Base-by-base conservation (phyloP, 2,113 vertebrate species). In the Tachuris rubrigastra region DNA sequence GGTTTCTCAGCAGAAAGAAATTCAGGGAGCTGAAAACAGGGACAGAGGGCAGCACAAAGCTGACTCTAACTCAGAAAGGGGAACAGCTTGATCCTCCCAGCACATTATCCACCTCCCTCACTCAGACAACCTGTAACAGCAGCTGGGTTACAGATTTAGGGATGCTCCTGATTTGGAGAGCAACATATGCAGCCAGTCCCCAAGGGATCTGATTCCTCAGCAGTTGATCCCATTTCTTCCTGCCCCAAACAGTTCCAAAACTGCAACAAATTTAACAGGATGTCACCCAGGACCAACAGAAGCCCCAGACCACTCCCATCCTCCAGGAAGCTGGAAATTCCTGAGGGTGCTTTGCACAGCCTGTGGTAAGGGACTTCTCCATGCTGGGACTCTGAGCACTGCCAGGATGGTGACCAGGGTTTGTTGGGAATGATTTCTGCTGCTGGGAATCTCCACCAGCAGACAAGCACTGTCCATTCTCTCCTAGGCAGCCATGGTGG, bases 351-450 rank as follows among this genome's bases (percentile, higher is more conserved):
- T 71, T 41, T 10, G n/a, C 39, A 33, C 7, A 35, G 30, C 2
- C 0, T 23, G 21, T 20, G 42, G 8, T 11, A 46, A 47, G 50
- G 25, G 22, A 33, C 8, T 46, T 17, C 46, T 62, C 37, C 0
- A 5, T 47, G 49, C 18, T 59, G 49, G 42, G 37, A 39, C 42
- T 65, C 52, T 41, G 15, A 14, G 25, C 41, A 67, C 14, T 20
- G 31, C 65, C 58, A 67, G 12, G 8, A 3, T 27, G 33, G 25
- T 62, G 21, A 63, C 22, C 25, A 37, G 50, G 15, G 39, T 5
- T 75, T 75, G 42, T 49, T 63, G 35, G 39, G 80, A 74, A 14
- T 52, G 10, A 30, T 7, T 63, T 75, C 27, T 63, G 37, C 55
- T 72, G 31, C 12, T 33, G 55, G 27, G 42, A 74, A 7, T 24